phyloP scores from a whole-genome alignment of 2,113 vertebrate species.

The Cyanocitta stelleri region DNA sequence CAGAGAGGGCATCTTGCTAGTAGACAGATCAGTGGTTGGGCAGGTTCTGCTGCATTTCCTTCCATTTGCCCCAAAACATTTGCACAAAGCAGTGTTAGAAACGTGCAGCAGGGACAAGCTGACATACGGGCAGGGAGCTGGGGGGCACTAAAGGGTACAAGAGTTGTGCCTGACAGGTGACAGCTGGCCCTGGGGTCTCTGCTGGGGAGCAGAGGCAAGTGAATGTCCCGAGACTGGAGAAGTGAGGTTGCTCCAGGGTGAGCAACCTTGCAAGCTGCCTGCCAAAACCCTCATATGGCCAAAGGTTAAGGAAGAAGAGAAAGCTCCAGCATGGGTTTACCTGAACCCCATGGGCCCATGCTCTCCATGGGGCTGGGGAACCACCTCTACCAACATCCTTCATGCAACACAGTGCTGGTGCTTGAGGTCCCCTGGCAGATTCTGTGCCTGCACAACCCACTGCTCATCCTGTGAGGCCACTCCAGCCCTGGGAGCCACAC shows the following conservation, averaged over 20 bases:
- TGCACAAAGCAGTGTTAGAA: background rate
- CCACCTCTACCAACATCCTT: background rate
- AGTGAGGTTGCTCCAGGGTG: background rate
- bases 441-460: background rate
- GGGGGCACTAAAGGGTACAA: background rate
- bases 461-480: rapidly evolving
- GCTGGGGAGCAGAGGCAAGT: background rate
- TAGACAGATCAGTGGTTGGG: background rate
- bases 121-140: background rate
- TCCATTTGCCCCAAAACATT: background rate
- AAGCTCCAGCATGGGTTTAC: background rate
- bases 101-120: background rate
- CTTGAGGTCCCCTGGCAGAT: background rate
- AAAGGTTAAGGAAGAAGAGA: background rate
- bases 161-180: background rate
- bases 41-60: constrained; percentile 40
- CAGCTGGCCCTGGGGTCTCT: background rate
- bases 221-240: background rate
- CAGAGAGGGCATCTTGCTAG: background rate
- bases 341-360: background rate
- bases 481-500: background rate
- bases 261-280: background rate
- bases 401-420: background rate
- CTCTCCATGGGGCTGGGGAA: background rate
- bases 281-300: background rate